A percentile compares a stretch with the other conserved stretches of the same genome.
phyloP scores from a whole-genome alignment of 1,140 invertebrate genomes.

The Platyscapa corneri region DNA sequence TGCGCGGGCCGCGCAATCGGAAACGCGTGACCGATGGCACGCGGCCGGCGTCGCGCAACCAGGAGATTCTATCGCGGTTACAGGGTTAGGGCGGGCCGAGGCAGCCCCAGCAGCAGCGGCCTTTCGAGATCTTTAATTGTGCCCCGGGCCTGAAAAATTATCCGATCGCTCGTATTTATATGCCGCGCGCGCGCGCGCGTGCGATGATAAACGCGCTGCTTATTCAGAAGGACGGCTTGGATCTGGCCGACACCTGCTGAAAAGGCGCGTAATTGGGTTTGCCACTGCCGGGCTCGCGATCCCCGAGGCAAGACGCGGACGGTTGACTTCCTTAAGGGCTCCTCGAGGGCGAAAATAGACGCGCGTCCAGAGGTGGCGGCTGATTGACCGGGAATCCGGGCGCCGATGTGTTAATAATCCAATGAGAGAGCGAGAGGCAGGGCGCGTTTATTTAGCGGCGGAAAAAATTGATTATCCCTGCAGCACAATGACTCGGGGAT shows the following conservation, averaged over 20 bases:
- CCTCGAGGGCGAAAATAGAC: no score
- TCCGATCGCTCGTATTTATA: background rate
- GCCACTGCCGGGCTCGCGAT: background rate
- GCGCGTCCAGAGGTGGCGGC: background rate
- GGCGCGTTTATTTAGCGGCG: background rate
- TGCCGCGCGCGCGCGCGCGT: no score
- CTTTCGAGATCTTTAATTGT: slow-evolving; percentile 50
- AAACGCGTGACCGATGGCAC: slow-evolving; percentile 13
- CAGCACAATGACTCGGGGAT: slow-evolving; percentile 19
- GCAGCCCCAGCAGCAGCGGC: background rate
- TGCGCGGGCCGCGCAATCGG: background rate
- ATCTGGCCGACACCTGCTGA: background rate
- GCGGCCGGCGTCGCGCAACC: background rate
- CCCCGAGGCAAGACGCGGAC: no score
- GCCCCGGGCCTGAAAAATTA: background rate
- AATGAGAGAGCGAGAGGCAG: background rate
- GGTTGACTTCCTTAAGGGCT: no score
- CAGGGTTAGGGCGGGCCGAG: slow-evolving; percentile 71
- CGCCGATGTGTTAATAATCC: background rate
- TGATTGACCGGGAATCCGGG: background rate
- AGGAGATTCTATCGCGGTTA: slow-evolving; percentile 68
- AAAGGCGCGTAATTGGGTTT: background rate
- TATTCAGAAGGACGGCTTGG: background rate
- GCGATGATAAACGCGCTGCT: no score
- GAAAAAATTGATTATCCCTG: slow-evolving; percentile 37